Evolutionary conservation across 2,888 invertebrate genomes (phyloP), one percentile per base, ranked within the genome.

Genomic region (Drosophila ezoana): DNA sequence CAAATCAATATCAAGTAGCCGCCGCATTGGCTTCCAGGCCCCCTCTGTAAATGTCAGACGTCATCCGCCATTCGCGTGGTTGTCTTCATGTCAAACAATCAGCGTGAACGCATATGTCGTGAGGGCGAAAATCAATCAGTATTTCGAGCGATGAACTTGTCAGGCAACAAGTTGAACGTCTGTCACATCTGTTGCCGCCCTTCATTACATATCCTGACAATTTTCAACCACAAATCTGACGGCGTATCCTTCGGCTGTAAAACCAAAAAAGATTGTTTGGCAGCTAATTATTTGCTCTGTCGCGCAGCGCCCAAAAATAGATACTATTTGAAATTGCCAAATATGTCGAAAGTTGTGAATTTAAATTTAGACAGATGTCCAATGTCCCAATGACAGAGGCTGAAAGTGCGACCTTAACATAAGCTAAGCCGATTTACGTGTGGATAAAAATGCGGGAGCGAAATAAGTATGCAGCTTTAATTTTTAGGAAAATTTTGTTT

Each of bases 41-140:
- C 20, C 33, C 37, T 52, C 37, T 37, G 23, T 18, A 49, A 10
- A 41, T 57, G 67, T 54, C 48, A 40, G 37, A 16, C 58, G 60
- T 60, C 59, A 58, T 35, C 35, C 44, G 5, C 16, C 41, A 28
- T 23, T 20, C 14, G 23, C 51, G 33, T 52, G 23, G 14, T 41
- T 41, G 38, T 45, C 56, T 23, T 41, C 45, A 69, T 75, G 79
- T 67, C 79, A 74, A 67, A 72, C 82, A 89, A 84, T 79, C 84
- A 68, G 44, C 72, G 61, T 28, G 32, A 51, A 58, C 48, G 59
- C 68, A 75, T 68, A 64, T 72, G 76, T 79, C 86, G 70, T 38
- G 41, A 53, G 41, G 64, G 72, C 28, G 51, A 66, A 75, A 87
- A 75, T 89, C 89, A 85, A 89, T 85, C 89, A 85, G 66, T 71